These are phyloP conservation scores for Trochalopteron elliotii DNA, from an alignment of 2,113 vertebrate species.

Conservation along the genomic window DNA sequence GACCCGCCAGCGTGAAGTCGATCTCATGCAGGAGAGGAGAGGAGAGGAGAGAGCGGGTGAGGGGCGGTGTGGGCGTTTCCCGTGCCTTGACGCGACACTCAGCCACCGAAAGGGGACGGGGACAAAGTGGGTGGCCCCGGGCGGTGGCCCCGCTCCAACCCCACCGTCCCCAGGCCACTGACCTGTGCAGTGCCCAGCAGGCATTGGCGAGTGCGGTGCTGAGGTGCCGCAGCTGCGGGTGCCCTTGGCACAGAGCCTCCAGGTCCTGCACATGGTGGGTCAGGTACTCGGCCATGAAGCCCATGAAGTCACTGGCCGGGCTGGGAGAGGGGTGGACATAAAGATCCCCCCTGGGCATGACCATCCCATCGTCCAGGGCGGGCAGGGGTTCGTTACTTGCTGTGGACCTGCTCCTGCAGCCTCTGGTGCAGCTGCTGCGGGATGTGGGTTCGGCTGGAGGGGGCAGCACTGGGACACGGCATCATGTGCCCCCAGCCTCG, in stretches of 20 bases:
- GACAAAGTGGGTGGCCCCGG: rapidly evolving
- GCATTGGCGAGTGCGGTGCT: constrained; percentile 72
- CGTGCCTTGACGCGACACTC: rapidly evolving
- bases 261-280: constrained; percentile 78
- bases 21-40: constrained; percentile 86
- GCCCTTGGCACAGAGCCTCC: constrained; percentile 76
- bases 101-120: rapidly evolving
- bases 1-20: constrained; percentile 78
- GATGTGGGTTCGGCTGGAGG: not conserved
- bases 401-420: constrained; percentile 78
- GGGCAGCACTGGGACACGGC: not conserved
- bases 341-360: rapidly evolving
- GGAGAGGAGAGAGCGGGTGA: not conserved
- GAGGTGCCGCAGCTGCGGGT: constrained; percentile 74
- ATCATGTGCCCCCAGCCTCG: not conserved
- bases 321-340: not conserved
- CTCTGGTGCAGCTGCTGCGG: constrained; percentile 74
- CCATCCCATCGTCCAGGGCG: not conserved
- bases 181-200: constrained; percentile 82
- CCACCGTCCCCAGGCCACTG: not conserved
- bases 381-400: constrained; percentile 55
- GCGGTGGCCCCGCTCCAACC: not conserved
- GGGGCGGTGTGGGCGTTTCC: rapidly evolving
- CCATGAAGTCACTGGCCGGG: constrained; percentile 72
- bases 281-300: constrained; percentile 81